Base-by-base conservation (phyloP, 1,140 invertebrate species). In the Choristoneura fumiferana region DNA sequence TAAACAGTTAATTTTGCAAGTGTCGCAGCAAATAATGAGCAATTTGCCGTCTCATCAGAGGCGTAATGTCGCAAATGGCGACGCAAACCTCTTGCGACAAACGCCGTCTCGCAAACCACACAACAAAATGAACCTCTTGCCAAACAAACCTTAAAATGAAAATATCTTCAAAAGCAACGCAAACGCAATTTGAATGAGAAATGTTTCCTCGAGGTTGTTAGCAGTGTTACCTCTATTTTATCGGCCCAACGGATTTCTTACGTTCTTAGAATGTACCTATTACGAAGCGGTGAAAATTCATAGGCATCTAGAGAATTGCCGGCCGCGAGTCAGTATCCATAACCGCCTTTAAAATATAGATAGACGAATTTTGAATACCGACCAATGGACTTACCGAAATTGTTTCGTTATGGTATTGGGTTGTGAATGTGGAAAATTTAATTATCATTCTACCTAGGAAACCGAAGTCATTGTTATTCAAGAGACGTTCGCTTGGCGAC, bases 391-490 rank as follows among this genome's bases (percentile, higher is more conserved):
- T 71, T 73, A 59, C 58, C 57, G 75, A 29, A 75, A 79, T 77
- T 69, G 71, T 81, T 82, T 63, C 74, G 69, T 73, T 71, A 67
- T 60, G 71, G 69, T 63, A 34, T 45, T 38, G 69, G 57, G 67
- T 64, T 34, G 62, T 65, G 77, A 76, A 73, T 80, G 81, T 80
- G 84, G 79, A 80, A 85, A 87, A 85, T 83, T 80, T 87, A 87
- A 87, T 87, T 78, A 85, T 81, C 68, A 62, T 71, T 68, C 71
- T 78, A 60, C 67, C 62, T 72, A 67, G 60, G 73, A 71, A 73
- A 71, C 74, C 73, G 71, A 59, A 55, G 65, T 81, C 64, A 78
- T 87, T 84, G 74, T 75, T 84, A 87, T 87, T 84, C 84, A 67
- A 70, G 65, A 66, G 63, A 71, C 78, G 83, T 84, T 69, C 69